Evolutionary conservation across 2,888 invertebrate species (phyloP).

Genomic region (Scaptomyza reducta): DNA sequence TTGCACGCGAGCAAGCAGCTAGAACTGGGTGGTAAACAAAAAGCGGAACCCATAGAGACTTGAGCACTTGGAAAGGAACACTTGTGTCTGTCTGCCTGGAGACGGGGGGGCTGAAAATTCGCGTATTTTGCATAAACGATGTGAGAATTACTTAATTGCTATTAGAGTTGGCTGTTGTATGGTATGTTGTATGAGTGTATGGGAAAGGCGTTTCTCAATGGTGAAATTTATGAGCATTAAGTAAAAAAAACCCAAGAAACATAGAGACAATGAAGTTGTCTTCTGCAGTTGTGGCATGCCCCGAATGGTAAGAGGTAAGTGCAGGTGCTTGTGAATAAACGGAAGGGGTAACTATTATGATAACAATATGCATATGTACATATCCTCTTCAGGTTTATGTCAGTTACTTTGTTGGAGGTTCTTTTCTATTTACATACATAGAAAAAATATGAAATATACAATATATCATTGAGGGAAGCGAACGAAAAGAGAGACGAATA

Average conservation of each 20-base stretch:
- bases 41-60: background rate
- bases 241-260: conserved; percentile 22
- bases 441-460: conserved; percentile 13
- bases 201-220: conserved; percentile 33
- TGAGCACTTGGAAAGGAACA: conserved; percentile 5
- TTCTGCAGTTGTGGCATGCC: conserved; percentile 45
- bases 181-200: conserved; percentile 9
- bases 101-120: conserved; percentile 41
- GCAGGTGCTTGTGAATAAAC: conserved; percentile 25
- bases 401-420: conserved; percentile 15
- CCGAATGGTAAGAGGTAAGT: conserved; percentile 8
- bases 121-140: conserved; percentile 78
- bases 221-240: conserved; percentile 66
- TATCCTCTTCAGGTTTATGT: conserved; percentile 16
- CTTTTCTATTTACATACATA: background rate
- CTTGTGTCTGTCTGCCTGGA: conserved; percentile 2
- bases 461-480: background rate
- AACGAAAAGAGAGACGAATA: background rate
- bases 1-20: conserved; percentile 76
- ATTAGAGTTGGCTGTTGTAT: conserved; percentile 36
- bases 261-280: conserved; percentile 72
- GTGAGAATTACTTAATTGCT: conserved; percentile 80
- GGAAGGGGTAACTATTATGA: conserved; percentile 20
- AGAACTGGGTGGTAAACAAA: conserved; percentile 33
- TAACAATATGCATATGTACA: conserved; percentile 21